A percentile compares a stretch with the other conserved stretches of the same genome.
Conservation (phyloP, 1,140 invertebrate genomes). For the Nomia melanderi region DNA sequence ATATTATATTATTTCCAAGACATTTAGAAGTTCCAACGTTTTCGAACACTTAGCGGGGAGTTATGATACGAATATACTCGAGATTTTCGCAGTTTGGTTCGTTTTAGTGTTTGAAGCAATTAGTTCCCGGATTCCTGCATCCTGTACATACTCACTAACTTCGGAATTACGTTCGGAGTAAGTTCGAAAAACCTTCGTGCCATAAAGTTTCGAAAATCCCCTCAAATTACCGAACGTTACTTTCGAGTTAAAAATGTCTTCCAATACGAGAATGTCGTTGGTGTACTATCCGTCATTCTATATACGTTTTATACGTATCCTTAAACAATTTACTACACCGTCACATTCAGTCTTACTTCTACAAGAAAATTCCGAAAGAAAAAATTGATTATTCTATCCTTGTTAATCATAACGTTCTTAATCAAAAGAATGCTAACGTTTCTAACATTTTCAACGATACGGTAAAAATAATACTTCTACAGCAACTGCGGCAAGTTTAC, state of each 20-base stretch:
- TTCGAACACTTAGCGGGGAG: too few species aligned
- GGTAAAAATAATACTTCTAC: too few species aligned
- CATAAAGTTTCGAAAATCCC: constrained; percentile 33
- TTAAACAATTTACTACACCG: not conserved
- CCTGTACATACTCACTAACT: constrained; percentile 22
- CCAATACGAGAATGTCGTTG: not conserved
- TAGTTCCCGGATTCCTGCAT: constrained; percentile 29
- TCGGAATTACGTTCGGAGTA: constrained; percentile 15
- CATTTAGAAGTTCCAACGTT: not conserved
- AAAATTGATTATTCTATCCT: too few species aligned
- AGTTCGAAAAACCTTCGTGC: constrained; percentile 25
- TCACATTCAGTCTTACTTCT: too few species aligned
- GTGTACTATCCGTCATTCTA: not conserved
- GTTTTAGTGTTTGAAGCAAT: constrained; percentile 34
- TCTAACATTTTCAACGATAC: too few species aligned
- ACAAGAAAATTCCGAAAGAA: too few species aligned
- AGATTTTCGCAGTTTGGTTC: constrained; percentile 13
- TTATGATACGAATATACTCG: constrained; percentile 1
- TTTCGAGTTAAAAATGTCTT: constrained; percentile 22
- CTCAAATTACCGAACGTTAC: constrained; percentile 11
- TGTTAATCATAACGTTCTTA: too few species aligned
- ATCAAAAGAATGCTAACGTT: too few species aligned
- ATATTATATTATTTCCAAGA: not conserved
- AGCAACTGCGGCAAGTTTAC: too few species aligned
- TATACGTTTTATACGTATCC: too few species aligned